A percentile compares a stretch with the other conserved stretches of the same genome.
Evolutionary conservation across 2,888 invertebrate species (phyloP).

Genomic region (Drosophila fungiperda): DNA sequence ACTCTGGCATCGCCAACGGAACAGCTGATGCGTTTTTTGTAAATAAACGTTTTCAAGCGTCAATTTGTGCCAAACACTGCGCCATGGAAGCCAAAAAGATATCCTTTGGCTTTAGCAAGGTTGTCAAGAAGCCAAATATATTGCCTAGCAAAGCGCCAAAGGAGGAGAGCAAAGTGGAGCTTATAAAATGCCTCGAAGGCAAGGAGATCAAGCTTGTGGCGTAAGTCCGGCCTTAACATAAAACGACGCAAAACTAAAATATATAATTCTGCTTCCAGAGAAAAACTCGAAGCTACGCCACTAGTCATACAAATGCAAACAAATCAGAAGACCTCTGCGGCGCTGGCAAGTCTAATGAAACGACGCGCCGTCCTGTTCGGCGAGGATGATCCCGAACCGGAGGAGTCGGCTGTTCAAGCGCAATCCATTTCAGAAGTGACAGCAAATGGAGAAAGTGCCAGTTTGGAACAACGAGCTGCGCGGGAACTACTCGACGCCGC

Average conservation of each 20-base stretch:
- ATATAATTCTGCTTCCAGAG: slow-evolving; percentile 77
- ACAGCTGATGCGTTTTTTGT: slow-evolving; percentile 58
- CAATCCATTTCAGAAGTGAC: slow-evolving; percentile 75
- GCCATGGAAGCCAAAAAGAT: slow-evolving; percentile 90
- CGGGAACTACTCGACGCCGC: slow-evolving; percentile 89
- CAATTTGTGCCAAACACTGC: slow-evolving; percentile 13
- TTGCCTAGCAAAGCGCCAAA: slow-evolving; percentile 78
- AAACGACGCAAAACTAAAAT: not conserved
- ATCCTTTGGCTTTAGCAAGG: slow-evolving; percentile 92
- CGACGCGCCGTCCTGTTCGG: slow-evolving; percentile 82
- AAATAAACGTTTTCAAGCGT: slow-evolving; percentile 57
- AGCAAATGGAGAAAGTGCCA: slow-evolving; percentile 22
- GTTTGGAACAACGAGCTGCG: slow-evolving; percentile 90
- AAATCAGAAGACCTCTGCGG: slow-evolving; percentile 86
- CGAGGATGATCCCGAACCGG: slow-evolving; percentile 84
- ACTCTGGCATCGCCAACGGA: slow-evolving; percentile 17
- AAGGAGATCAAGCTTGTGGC: slow-evolving; percentile 91
- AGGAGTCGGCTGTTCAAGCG: slow-evolving; percentile 33
- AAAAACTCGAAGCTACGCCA: slow-evolving; percentile 85
- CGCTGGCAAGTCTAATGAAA: slow-evolving; percentile 84
- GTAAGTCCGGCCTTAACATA: slow-evolving; percentile 85
- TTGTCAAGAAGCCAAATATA: slow-evolving; percentile 86
- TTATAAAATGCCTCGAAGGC: slow-evolving; percentile 91
- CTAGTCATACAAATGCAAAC: slow-evolving; percentile 89
- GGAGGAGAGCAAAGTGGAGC: slow-evolving; percentile 87